A percentile compares a stretch with the other conserved stretches of the same genome.
Conservation (phyloP, 92 coral and sea anemone species). For the Porites lobata region DNA sequence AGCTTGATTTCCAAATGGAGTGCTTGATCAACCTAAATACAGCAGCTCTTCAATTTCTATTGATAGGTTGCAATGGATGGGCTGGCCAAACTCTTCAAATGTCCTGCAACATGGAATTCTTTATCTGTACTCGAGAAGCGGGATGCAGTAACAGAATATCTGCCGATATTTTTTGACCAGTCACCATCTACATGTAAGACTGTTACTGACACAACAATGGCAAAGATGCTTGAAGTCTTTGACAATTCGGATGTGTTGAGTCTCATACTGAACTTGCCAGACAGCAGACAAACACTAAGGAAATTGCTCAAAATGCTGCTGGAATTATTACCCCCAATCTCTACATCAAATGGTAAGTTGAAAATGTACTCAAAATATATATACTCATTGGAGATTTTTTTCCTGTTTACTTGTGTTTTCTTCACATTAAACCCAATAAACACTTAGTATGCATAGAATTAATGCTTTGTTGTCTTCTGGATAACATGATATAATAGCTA, state of each 20-base stretch:
- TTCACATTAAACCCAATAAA: too few relatives aligned
- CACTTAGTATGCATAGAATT: too few relatives aligned
- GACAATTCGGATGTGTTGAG: slow-evolving; percentile 65
- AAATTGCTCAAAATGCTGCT: slow-evolving; percentile 57
- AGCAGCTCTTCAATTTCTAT: background rate
- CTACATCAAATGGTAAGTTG: slow-evolving; percentile 63
- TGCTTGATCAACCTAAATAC: background rate
- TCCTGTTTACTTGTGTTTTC: background rate
- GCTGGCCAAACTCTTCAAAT: slow-evolving; percentile 32
- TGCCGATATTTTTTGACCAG: slow-evolving; percentile 57
- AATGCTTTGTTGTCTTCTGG: too few relatives aligned
- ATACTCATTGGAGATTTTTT: background rate
- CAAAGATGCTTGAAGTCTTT: slow-evolving; percentile 80
- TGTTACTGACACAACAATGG: slow-evolving; percentile 61
- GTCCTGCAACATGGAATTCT: slow-evolving; percentile 44
- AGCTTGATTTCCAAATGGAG: too few relatives aligned
- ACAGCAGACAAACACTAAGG: slow-evolving; percentile 24
- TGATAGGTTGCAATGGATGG: slow-evolving; percentile 50
- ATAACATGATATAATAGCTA: too few relatives aligned
- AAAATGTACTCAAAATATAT: background rate
- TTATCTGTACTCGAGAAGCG: slow-evolving; percentile 62
- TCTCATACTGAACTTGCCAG: slow-evolving; percentile 64
- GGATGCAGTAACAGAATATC: slow-evolving; percentile 44
- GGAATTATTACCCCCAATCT: slow-evolving; percentile 70
- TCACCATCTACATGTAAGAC: slow-evolving; percentile 26